Evolutionary conservation across 2,888 invertebrate genomes (phyloP).

Genomic region (Dolomedes plantarius): DNA sequence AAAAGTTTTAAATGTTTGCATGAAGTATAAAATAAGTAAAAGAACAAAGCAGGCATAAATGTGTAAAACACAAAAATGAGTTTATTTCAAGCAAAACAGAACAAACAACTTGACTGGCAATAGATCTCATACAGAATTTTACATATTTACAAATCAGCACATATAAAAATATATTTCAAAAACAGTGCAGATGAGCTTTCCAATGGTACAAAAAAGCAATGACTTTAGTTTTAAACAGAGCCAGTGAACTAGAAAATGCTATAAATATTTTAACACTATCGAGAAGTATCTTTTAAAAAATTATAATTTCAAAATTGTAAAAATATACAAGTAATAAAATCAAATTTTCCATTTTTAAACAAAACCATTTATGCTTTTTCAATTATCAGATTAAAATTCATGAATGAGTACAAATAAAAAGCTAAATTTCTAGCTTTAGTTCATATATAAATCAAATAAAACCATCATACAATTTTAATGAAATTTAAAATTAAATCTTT

Average conservation of each 20-base stretch:
- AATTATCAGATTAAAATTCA: not conserved
- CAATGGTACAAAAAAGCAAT: not conserved
- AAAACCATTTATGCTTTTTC: not conserved
- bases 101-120: slow-evolving; percentile 35
- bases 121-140: slow-evolving; percentile 30
- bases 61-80: too few relatives aligned
- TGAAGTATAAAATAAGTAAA: too few relatives aligned
- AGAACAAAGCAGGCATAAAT: too few relatives aligned
- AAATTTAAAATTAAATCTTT: not conserved
- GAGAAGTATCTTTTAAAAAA: not conserved
- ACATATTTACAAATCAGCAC: slow-evolving; percentile 47
- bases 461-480: too few relatives aligned
- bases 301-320: not conserved
- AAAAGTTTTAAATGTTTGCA: too few relatives aligned
- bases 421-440: not conserved
- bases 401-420: not conserved
- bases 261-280: not conserved
- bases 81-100: not conserved
- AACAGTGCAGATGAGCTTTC: not conserved
- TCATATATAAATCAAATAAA: not conserved
- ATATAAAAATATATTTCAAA: not conserved
- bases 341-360: not conserved
- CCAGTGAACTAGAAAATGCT: not conserved
- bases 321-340: not conserved
- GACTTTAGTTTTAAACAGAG: not conserved